Percentiles rank a stretch among this genome's conserved stretches.
Conservation (phyloP, 1,140 invertebrate species). For the Drosophila nasuta region DNA sequence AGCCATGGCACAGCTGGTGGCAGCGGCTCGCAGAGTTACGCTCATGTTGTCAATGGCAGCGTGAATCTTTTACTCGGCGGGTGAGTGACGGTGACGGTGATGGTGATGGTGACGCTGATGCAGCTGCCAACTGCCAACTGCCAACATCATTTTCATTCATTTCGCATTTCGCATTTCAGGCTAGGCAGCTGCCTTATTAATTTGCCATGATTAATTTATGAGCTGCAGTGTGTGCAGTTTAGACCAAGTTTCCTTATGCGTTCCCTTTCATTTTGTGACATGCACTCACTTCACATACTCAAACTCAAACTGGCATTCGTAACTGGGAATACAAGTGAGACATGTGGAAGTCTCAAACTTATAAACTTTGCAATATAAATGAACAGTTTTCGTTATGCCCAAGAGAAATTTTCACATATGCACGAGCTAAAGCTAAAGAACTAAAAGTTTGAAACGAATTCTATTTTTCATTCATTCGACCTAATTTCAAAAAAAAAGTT, state of each 20-base stretch:
- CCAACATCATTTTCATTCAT: not conserved
- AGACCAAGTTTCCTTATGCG: slow-evolving; percentile 4
- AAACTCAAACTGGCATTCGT: not conserved
- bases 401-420: not conserved
- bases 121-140: not conserved
- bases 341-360: not conserved
- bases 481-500: not conserved
- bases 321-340: not conserved
- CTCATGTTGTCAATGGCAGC: slow-evolving; percentile 86
- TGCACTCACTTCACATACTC: not conserved
- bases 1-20: slow-evolving; percentile 38
- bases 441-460: not conserved
- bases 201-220: slow-evolving; percentile 37
- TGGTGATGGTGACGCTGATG: no score
- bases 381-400: slow-evolving; percentile 6
- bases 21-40: slow-evolving; percentile 69
- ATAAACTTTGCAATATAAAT: slow-evolving; percentile 20
- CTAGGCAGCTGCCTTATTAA: slow-evolving; percentile 32
- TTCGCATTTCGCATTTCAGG: not conserved
- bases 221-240: slow-evolving; percentile 9
- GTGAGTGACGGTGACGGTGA: slow-evolving; percentile 79
- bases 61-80: slow-evolving; percentile 88
- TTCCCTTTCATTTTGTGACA: not conserved
- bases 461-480: no score
- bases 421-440: not conserved